phyloP scores from a whole-genome alignment of 1,140 invertebrate genomes.

The Drosophila nigromelanica region DNA sequence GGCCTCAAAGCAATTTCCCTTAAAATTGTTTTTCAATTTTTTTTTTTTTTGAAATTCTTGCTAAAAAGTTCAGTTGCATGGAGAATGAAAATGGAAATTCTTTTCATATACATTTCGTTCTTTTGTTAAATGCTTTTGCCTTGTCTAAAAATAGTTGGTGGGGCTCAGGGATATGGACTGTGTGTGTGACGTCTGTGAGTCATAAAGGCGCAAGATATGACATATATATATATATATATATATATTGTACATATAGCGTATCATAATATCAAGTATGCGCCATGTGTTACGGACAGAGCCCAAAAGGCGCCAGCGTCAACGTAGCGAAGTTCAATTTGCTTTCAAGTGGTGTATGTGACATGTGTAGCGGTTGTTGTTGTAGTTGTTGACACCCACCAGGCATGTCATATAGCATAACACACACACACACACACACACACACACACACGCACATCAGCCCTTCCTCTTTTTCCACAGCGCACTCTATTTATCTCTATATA shows the following conservation, averaged over 20 bases:
- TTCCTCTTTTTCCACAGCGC: background rate
- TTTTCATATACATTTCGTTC: slow-evolving; percentile 19
- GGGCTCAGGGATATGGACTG: background rate
- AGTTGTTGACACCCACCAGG: slow-evolving; percentile 29
- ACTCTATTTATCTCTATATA: slow-evolving; percentile 29
- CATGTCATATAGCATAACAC: background rate
- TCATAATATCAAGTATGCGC: slow-evolving; percentile 64
- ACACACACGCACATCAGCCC: slow-evolving; percentile 3
- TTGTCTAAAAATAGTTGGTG: slow-evolving; percentile 57
- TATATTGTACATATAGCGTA: slow-evolving; percentile 22
- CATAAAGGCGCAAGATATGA: slow-evolving; percentile 58
- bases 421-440: slow-evolving; percentile 6
- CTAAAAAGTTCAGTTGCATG: slow-evolving; percentile 35
- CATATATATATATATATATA: slow-evolving; percentile 28
- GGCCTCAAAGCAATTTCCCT: background rate
- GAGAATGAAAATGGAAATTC: slow-evolving; percentile 51
- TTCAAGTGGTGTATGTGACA: slow-evolving; percentile 62
- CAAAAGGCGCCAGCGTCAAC: slow-evolving; percentile 57
- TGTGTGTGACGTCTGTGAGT: slow-evolving; percentile 11
- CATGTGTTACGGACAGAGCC: slow-evolving; percentile 60
- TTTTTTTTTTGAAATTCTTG: slow-evolving; percentile 22
- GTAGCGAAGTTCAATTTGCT: slow-evolving; percentile 67
- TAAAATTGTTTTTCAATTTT: background rate
- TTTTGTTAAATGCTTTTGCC: slow-evolving; percentile 47
- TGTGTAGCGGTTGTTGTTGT: slow-evolving; percentile 27